These are phyloP conservation scores for Hirtodrosophila alboralis DNA, from an alignment of 2,888 invertebrate species.

Conservation along the genomic window DNA sequence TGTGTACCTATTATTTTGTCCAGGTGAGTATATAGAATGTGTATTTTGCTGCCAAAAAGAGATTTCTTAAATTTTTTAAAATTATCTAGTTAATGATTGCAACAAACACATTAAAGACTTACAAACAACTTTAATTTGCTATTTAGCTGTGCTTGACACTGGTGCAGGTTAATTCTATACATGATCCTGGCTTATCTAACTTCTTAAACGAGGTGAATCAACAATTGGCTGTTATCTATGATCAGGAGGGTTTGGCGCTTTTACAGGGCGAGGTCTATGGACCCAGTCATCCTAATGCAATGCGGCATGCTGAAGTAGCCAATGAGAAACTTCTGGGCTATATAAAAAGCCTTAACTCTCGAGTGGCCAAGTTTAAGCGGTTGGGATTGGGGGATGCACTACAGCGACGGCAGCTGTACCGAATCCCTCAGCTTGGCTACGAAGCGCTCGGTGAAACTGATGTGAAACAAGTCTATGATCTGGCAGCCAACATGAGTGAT, in stretches of 20 bases:
- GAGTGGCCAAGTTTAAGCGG: constrained; percentile 67
- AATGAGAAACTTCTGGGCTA: constrained; percentile 67
- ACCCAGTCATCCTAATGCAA: constrained; percentile 56
- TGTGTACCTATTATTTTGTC: too few species aligned
- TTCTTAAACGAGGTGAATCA: constrained; percentile 75
- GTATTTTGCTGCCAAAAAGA: too few species aligned
- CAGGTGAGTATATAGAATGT: too few species aligned
- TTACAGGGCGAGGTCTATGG: constrained; percentile 76
- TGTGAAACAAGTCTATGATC: constrained; percentile 86
- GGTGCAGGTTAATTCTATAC: constrained; percentile 2
- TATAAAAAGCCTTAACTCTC: constrained; percentile 52
- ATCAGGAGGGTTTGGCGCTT: constrained; percentile 72
- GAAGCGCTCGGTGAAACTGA: constrained; percentile 89
- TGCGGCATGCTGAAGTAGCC: constrained; percentile 69
- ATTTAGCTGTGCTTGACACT: constrained; percentile 19
- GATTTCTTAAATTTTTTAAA: too few species aligned
- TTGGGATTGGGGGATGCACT: constrained; percentile 86
- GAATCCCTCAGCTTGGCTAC: constrained; percentile 89
- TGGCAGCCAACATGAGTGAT: constrained; percentile 89
- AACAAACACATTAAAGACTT: too few species aligned
- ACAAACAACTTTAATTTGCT: neutral
- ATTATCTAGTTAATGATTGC: too few species aligned
- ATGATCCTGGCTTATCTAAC: constrained; percentile 42
- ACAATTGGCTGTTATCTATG: constrained; percentile 66
- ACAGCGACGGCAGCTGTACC: constrained; percentile 89